Conservation (phyloP, 1,140 invertebrate genomes). For the Drosophila bocqueti region DNA sequence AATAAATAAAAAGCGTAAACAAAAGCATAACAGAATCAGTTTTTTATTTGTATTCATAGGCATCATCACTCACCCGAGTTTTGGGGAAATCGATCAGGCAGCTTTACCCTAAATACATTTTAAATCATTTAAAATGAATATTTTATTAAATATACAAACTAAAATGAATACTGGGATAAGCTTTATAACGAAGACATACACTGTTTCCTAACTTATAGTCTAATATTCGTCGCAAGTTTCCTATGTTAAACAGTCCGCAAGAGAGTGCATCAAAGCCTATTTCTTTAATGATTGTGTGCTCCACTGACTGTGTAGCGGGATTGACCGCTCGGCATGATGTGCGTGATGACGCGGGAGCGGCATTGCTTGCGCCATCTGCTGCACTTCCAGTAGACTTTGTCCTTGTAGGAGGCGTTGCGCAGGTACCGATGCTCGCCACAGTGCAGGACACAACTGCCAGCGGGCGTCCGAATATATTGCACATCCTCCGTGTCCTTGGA, state of each 20-base stretch:
- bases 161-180: background rate
- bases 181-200: background rate
- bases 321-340: slow-evolving; percentile 38
- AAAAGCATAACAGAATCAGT: background rate
- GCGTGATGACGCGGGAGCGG: slow-evolving; percentile 76
- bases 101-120: background rate
- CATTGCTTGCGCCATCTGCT: slow-evolving; percentile 82
- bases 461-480: slow-evolving; percentile 61
- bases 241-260: background rate
- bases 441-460: slow-evolving; percentile 72
- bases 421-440: slow-evolving; percentile 79
- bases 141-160: slow-evolving; percentile 4
- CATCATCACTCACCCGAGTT: slow-evolving; percentile 41
- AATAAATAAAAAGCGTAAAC: background rate
- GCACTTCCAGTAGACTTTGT: slow-evolving; percentile 84
- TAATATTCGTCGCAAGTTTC: slow-evolving; percentile 4
- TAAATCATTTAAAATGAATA: no score
- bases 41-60: background rate
- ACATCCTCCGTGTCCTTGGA: slow-evolving; percentile 61
- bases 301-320: slow-evolving; percentile 68
- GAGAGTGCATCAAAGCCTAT: background rate
- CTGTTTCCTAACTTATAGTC: background rate
- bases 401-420: slow-evolving; percentile 79
- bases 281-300: slow-evolving; percentile 68
- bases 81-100: background rate